Base-by-base conservation (phyloP, 2,888 invertebrate genomes). In the Aethes cnicana region DNA sequence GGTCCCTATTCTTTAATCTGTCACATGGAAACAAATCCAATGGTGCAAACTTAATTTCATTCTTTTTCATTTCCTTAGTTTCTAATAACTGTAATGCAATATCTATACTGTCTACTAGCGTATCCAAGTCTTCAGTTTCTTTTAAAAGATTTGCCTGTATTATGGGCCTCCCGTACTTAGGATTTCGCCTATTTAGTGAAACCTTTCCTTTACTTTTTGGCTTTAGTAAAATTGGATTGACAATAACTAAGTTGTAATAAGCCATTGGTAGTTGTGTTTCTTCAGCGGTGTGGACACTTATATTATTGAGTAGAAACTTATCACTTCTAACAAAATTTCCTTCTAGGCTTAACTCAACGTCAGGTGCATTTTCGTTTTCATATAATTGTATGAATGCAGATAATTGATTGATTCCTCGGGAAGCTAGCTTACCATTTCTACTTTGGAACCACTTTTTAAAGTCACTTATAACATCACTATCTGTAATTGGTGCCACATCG, bases 201-300 rank as follows among this genome's bases (percentile, higher is more conserved):
- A 90, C 81, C 64, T 77, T 84, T 4, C 90, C 90, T 69, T 68
- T 81, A 57, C 90, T 90, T 63, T 87, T 89, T 25, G 90, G 90
- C 59, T 72, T 77, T 8, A 90, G 61, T 44, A 90, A 57, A 21
- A 86, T 66, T 3, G 90, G 90, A 55, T 85, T 73, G 28, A 90
- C 66, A 55, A 86, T 84, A 0, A 90, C 78, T 62, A 88, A 69
- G 62, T 90, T 90, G 56, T 89, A 90, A 59, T 85, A 89, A 5
- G 86, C 66, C 30, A 87, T 58, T n/a, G 88, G 89, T 36, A 82
- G 57, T 53, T 74, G 84, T 1, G 75, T 72, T 64, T 89, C 89
- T 65, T 89, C 89, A 1, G 82, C 79, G 9, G 71, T 67, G 18
- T 78, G 77, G 0, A 89, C 84, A 64, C 79, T 86, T 4, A 89